Percentiles rank a stretch among this genome's conserved stretches.
Conservation (phyloP, 2,888 invertebrate species). For the Ommatoiulus sabulosus region DNA sequence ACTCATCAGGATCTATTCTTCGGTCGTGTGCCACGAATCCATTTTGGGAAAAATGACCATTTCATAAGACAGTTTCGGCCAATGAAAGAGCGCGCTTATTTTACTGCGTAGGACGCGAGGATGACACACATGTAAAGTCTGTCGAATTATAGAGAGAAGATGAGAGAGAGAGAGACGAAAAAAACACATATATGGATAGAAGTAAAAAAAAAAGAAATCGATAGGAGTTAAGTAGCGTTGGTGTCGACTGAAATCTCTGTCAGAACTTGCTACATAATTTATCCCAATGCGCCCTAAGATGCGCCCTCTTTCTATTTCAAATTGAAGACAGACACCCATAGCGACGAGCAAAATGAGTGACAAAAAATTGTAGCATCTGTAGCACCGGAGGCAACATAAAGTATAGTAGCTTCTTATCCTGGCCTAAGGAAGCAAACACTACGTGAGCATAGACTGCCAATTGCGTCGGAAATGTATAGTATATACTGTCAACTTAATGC, state of each 20-base stretch:
- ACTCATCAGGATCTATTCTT: constrained; percentile 50
- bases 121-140: constrained; percentile 51
- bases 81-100: constrained; percentile 27
- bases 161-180: background rate
- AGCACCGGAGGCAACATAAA: background rate
- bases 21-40: constrained; percentile 35
- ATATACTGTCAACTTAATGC: background rate
- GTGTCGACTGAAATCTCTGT: constrained; percentile 49
- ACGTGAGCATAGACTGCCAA: background rate
- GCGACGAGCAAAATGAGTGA: background rate
- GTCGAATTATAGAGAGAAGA: constrained; percentile 49
- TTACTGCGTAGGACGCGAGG: constrained; percentile 5
- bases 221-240: constrained; percentile 51
- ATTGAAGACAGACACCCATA: constrained; percentile 45
- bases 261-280: constrained; percentile 49
- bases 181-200: background rate
- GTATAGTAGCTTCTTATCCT: background rate
- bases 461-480: background rate
- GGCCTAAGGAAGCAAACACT: background rate
- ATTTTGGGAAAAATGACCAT: constrained; percentile 49
- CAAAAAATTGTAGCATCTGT: constrained; percentile 40
- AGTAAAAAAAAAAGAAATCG: constrained; percentile 25
- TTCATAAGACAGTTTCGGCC: constrained; percentile 46
- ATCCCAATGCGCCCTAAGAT: constrained; percentile 45
- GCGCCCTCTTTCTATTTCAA: constrained; percentile 44